phyloP scores from a whole-genome alignment of 2,888 invertebrate genomes.

The Macaria liturata region DNA sequence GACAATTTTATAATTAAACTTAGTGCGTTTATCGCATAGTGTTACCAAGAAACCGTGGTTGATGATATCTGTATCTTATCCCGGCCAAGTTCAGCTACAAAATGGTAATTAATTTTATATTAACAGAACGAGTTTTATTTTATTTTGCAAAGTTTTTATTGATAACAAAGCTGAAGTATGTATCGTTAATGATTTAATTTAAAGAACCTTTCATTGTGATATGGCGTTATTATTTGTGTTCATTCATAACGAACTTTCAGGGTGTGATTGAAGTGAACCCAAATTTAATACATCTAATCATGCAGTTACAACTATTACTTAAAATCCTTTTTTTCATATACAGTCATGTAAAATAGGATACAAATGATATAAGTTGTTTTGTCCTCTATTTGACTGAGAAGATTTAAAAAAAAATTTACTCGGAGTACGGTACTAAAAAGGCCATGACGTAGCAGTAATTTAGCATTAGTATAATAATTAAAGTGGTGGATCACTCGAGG shows the following conservation, averaged over 20 bases:
- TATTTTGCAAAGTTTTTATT: conserved; percentile 14
- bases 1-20: conserved; percentile 79
- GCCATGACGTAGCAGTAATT: conserved; percentile 1
- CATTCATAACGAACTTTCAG: not conserved
- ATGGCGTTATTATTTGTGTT: not conserved
- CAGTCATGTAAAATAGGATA: too few relatives aligned
- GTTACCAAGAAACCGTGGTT: conserved; percentile 63
- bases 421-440: too few relatives aligned
- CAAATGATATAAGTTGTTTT: too few relatives aligned
- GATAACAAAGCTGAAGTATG: conserved; percentile 9
- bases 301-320: too few relatives aligned
- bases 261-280: too few relatives aligned
- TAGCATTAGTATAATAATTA: conserved; percentile 40
- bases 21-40: conserved; percentile 60
- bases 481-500: conserved; percentile 44
- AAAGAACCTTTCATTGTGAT: not conserved
- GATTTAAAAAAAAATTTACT: too few relatives aligned
- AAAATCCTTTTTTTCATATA: too few relatives aligned
- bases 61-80: conserved; percentile 61
- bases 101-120: conserved; percentile 55
- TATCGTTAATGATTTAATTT: conserved; percentile 6
- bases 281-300: too few relatives aligned
- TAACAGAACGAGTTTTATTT: conserved; percentile 23
- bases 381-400: too few relatives aligned
- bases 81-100: conserved; percentile 48